Conservation (phyloP, 2,113 vertebrate genomes). For the Dicentrarchus labrax region DNA sequence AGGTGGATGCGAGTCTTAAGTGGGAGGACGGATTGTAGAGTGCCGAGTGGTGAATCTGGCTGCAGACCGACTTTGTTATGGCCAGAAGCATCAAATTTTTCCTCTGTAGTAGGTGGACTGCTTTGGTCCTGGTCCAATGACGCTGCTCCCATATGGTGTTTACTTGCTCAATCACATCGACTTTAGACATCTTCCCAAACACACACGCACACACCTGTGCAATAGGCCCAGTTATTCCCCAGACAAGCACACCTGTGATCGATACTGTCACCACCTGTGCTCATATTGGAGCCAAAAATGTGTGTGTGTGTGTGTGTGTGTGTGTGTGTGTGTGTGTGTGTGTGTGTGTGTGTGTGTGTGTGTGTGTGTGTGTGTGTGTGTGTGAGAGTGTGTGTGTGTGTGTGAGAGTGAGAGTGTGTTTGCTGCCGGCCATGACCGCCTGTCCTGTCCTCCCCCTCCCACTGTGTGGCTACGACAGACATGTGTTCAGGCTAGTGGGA, state of each 20-base stretch:
- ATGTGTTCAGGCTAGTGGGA: conserved; percentile 62
- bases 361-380: conserved; percentile 33
- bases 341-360: conserved; percentile 30
- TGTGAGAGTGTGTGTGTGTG: conserved; percentile 29
- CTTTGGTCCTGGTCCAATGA: conserved; percentile 71
- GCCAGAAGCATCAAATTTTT: conserved; percentile 38
- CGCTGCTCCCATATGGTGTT: conserved; percentile 79
- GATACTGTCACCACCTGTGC: conserved; percentile 73
- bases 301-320: conserved; percentile 37
- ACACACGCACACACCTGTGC: conserved; percentile 49
- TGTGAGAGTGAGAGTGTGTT: conserved; percentile 31
- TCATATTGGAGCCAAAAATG: conserved; percentile 65
- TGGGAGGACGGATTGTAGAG: conserved; percentile 48
- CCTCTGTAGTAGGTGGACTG: conserved; percentile 54
- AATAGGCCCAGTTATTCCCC: conserved; percentile 56
- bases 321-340: conserved; percentile 24
- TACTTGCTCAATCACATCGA: conserved; percentile 75
- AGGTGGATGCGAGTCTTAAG: conserved; percentile 63
- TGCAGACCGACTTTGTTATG: conserved; percentile 27
- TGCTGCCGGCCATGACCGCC: conserved; percentile 30
- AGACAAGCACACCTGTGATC: conserved; percentile 74
- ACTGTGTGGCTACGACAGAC: conserved; percentile 37
- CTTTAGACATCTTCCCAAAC: conserved; percentile 69
- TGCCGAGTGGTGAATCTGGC: conserved; percentile 49
- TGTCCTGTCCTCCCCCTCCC: conserved; percentile 40